Base-by-base conservation (phyloP, 2,888 invertebrate genomes). In the Thymelicus acteon region DNA sequence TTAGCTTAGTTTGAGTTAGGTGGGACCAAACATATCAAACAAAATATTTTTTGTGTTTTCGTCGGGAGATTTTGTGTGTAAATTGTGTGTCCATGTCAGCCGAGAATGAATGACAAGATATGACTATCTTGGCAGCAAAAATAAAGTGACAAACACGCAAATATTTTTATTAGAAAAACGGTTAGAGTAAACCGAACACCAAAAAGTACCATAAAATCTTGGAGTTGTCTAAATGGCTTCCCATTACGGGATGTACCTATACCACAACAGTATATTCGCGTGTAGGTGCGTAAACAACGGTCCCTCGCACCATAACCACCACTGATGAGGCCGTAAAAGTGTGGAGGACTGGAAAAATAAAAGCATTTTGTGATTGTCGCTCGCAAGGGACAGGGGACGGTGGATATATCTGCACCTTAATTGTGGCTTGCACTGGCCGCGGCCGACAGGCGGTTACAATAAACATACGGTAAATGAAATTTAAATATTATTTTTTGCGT, bases 281-380 rank as follows among this genome's bases (percentile, higher is more conserved):
- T 74, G 75, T 76, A 76, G 79, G 76, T 76, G 73, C 75, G 80
- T 80, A 80, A 83, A 81, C 78, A 81, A 78, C 75, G 80, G 80
- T 78, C 77, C 74, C 80, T 78, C 75, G 74, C 76, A 78, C 83
- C 83, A 85, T 84, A 85, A 85, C 85, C 80, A 79, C 77, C 82
- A 76, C 84, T 89, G 89, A 91, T 88, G 90, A 89, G 88, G 89
- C 89, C 86, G 90, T 92, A 91, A 92, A 88, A 78, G 82, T 78
- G 82, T 49, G 78, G 77, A 81, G 80, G 77, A 75, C 81, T 83
- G 87, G 87, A 89, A 89, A 89, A 90, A 92, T 92, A 91, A 92
- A 91, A 92, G 92, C 90, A 86, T 91, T 91, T 87, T 83, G 87
- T 87, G 89, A 91, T 91, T 89, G 89, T 87, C 79, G 83, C 78